Evolutionary conservation across 2,113 vertebrate species (phyloP), one percentile per base, ranked within the genome.

Genomic region (Crocuta crocuta): DNA sequence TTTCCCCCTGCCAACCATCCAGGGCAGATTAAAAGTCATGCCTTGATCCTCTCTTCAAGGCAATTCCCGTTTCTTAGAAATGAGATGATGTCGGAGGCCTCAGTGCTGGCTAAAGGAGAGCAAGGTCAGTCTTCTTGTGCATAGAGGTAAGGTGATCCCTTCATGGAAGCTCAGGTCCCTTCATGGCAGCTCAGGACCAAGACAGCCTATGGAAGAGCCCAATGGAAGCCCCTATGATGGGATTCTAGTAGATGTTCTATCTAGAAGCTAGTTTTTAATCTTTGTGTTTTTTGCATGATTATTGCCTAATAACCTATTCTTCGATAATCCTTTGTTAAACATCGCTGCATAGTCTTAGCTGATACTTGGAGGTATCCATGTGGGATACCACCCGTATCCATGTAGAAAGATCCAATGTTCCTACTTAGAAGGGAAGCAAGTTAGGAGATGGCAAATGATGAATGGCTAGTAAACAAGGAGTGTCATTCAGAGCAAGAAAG

Each of bases 401-500:
- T 15, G 10, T 23, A 7, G 53, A 71, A 96, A 55, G 43, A 19
- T 16, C 16, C 87, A 65, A 3, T n/a, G 53, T 80, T 35, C 66
- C 16, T 55, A 43, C 24, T 39, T 35, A 63, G 24, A 48, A 53
- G 92, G 24, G 35, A 33, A 82, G 66, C n/a, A 53, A 85, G 31
- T 81, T 97, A 88, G 50, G 28, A 91, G 71, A 90, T 23, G 50
- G 70, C 39, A 85, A 73, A 84, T 84, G 35, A 78, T 88, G 28
- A 74, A 74, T 31, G 28, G 68, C 66, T 70, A 73, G 45, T 43
- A 53, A 70, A 70, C 35, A 89, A 90, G 26, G 50, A 71, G 7
- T 80, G 68, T 53, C 45, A 45, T 6, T 87, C n/a, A n/a, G 74
- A 95, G 61, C 24, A 73, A 86, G 73, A 79, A 78, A 58, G 43